phyloP scores from a whole-genome alignment of 2,113 vertebrate genomes.

The Vicugna pacos region DNA sequence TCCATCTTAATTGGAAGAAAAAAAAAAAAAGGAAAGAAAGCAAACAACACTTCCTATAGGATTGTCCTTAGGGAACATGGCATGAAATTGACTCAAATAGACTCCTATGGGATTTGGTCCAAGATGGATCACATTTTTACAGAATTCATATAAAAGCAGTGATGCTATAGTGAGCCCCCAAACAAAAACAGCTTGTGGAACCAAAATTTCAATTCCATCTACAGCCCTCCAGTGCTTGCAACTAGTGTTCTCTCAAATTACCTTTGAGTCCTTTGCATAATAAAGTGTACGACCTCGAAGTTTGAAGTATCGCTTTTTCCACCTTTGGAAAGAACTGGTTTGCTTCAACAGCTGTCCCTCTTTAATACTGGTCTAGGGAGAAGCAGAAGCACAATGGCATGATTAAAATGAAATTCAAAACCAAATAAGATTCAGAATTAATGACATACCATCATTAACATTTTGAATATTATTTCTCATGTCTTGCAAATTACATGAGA shows the following conservation, averaged over 20 bases:
- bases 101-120: neutral
- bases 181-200: neutral
- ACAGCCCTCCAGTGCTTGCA: neutral
- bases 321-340: conserved; percentile 99
- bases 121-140: neutral
- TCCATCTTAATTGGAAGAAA: conserved; percentile 15
- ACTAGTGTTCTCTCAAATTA: conserved; percentile 76
- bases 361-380: conserved; percentile 96
- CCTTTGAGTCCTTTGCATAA: conserved; percentile 99
- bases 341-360: conserved; percentile 98
- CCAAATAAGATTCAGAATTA: conserved; percentile 24
- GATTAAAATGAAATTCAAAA: conserved; percentile 70
- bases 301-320: conserved; percentile 99
- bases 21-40: neutral
- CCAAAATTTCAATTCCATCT: neutral
- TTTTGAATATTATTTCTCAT: neutral
- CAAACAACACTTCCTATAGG: neutral
- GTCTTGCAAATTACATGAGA: neutral
- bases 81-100: neutral
- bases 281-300: conserved; percentile 97
- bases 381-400: conserved; percentile 69
- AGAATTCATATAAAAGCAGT: neutral
- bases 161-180: neutral
- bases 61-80: neutral
- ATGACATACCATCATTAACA: neutral